A percentile compares a stretch with the other conserved stretches of the same genome.
Conservation (phyloP, 2,797 vertebrate species). For the Sphaeramia orbicularis region DNA sequence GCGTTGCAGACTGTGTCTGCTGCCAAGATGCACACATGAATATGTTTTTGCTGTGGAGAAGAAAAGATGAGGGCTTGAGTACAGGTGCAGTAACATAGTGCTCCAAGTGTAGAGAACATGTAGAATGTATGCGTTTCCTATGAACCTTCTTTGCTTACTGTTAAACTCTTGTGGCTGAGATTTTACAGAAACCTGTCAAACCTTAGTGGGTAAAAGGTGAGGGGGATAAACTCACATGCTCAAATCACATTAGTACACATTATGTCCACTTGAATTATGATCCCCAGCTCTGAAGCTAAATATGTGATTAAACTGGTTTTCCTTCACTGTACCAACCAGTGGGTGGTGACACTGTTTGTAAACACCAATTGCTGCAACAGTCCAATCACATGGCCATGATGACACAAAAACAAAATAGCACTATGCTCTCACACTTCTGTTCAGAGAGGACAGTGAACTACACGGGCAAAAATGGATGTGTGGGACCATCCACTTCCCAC, state of each 20-base stretch:
- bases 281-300: background rate
- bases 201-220: too few species aligned
- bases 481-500: slow-evolving; percentile 7
- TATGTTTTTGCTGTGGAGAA: slow-evolving; percentile 24
- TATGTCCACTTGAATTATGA: background rate
- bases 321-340: slow-evolving; percentile 2
- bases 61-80: slow-evolving; percentile 32
- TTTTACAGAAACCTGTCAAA: background rate
- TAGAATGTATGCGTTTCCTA: background rate
- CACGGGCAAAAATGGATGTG: slow-evolving; percentile 14
- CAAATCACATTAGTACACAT: background rate
- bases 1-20: slow-evolving; percentile 31
- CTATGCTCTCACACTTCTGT: slow-evolving; percentile 18
- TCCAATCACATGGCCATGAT: slow-evolving; percentile 33
- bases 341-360: slow-evolving; percentile 54
- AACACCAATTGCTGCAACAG: slow-evolving; percentile 44
- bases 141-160: too few species aligned
- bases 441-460: slow-evolving; percentile 2
- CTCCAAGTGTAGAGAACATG: slow-evolving; percentile 38
- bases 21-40: slow-evolving; percentile 23
- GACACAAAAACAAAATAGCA: slow-evolving; percentile 29
- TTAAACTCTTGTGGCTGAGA: too few species aligned
- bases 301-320: background rate
- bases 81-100: slow-evolving; percentile 32
- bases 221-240: background rate